Evolutionary conservation across 2,797 vertebrate species (phyloP).

Genomic region (Dicrostonyx torquatus): DNA sequence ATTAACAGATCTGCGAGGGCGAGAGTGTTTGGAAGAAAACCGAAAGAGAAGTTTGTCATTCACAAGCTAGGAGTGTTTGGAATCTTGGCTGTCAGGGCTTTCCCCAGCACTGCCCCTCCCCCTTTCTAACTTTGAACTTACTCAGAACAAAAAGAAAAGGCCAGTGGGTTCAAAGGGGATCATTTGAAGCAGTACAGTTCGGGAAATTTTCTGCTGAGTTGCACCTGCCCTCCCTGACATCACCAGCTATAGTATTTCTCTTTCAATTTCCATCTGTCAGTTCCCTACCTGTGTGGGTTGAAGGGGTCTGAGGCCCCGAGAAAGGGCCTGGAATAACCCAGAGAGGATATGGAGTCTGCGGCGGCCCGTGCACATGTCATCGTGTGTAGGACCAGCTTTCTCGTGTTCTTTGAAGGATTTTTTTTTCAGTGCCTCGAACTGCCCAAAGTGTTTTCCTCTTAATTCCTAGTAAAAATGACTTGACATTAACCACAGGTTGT

Average conservation of each 20-base stretch:
- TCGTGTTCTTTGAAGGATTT: neutral
- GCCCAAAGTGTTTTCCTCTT: conserved; percentile 40
- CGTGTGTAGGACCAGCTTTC: neutral
- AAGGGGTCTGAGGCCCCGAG: neutral
- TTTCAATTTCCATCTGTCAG: conserved; percentile 72
- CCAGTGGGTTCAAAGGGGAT: conserved; percentile 41
- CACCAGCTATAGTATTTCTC: conserved; percentile 53
- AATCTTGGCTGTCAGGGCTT: conserved; percentile 35
- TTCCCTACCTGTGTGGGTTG: conserved; percentile 58
- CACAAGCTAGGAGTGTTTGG: conserved; percentile 51
- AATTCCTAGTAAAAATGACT: conserved; percentile 37
- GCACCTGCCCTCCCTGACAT: conserved; percentile 62
- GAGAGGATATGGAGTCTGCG: neutral
- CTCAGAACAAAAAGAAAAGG: conserved; percentile 68
- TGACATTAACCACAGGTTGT: neutral
- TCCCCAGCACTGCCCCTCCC: neutral
- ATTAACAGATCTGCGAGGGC: conserved; percentile 40
- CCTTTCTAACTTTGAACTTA: conserved; percentile 61
- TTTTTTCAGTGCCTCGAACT: neutral
- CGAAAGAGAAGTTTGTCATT: conserved; percentile 70
- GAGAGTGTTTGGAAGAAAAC: conserved; percentile 67
- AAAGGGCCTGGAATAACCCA: conserved; percentile 39
- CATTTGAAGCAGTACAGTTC: conserved; percentile 50
- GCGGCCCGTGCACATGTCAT: neutral
- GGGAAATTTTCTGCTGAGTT: conserved; percentile 65